phyloP scores from a whole-genome alignment of 2,888 invertebrate genomes.

The Chaetogeoica ovagalla region DNA sequence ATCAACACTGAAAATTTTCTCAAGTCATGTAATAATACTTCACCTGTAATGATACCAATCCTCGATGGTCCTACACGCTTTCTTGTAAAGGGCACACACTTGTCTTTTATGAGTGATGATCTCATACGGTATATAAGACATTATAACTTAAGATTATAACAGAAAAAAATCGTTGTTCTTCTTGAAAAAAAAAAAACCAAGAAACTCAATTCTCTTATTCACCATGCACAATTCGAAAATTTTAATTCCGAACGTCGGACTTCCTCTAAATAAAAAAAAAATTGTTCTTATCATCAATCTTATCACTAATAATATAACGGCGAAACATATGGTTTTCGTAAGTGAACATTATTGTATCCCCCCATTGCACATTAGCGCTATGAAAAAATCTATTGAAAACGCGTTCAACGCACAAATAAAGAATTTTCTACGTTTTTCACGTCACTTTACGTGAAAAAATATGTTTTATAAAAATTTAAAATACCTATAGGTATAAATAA shows the following conservation, averaged over 20 bases:
- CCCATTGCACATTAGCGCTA: too few relatives aligned
- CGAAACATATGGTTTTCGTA: too few relatives aligned
- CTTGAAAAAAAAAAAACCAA: background rate
- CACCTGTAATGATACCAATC: constrained; percentile 68
- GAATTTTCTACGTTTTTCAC: too few relatives aligned
- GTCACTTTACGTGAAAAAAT: too few relatives aligned
- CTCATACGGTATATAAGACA: constrained; percentile 59
- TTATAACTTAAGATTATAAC: constrained; percentile 56
- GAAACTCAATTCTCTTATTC: too few relatives aligned
- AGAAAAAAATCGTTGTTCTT: too few relatives aligned
- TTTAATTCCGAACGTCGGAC: background rate
- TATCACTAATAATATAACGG: background rate
- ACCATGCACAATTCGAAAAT: background rate
- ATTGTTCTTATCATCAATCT: constrained; percentile 8
- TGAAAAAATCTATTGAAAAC: too few relatives aligned
- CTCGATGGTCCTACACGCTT: constrained; percentile 70
- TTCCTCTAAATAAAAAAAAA: background rate
- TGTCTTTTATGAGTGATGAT: constrained; percentile 69
- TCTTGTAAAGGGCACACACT: constrained; percentile 80
- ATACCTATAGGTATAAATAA: too few relatives aligned
- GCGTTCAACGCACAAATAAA: too few relatives aligned
- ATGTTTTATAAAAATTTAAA: too few relatives aligned
- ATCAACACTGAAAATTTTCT: background rate
- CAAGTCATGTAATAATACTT: constrained; percentile 56
- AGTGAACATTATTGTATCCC: too few relatives aligned